A percentile compares a stretch with the other conserved stretches of the same genome.
phyloP scores from a whole-genome alignment of 2,888 invertebrate genomes.

The Euclidia mi region DNA sequence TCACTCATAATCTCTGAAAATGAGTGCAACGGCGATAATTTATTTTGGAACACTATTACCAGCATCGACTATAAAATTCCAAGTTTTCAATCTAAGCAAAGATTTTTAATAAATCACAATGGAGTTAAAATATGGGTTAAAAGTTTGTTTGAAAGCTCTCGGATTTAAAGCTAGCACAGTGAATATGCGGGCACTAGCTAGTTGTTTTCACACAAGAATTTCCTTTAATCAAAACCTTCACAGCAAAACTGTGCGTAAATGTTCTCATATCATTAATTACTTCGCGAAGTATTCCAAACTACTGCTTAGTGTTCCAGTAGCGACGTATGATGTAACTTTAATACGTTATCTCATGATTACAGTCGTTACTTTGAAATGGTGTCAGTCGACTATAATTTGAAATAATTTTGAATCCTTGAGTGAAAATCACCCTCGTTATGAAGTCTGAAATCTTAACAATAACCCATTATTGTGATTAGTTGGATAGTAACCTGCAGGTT shows the following conservation, averaged over 20 bases:
- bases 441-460: constrained; percentile 13
- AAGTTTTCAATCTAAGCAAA: no score
- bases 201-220: no score
- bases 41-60: no score
- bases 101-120: no score
- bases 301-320: constrained; percentile 22
- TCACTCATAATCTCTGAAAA: no score
- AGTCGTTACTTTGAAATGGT: constrained; percentile 33
- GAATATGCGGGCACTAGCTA: no score
- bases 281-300: constrained; percentile 21
- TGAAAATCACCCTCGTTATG: constrained; percentile 21
- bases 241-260: constrained; percentile 7
- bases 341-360: constrained; percentile 31
- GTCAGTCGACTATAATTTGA: constrained; percentile 34
- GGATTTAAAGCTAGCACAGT: no score
- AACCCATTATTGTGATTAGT: constrained; percentile 8
- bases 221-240: no score
- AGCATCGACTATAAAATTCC: no score
- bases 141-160: no score
- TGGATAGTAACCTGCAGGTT: background rate
- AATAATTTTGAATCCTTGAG: constrained; percentile 15
- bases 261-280: constrained; percentile 28
- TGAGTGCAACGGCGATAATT: no score
- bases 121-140: no score
- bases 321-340: constrained; percentile 35